Evolutionary conservation across 2,888 invertebrate genomes (phyloP), one percentile per base, ranked within the genome.

Genomic region (Protodeltote pygarga): DNA sequence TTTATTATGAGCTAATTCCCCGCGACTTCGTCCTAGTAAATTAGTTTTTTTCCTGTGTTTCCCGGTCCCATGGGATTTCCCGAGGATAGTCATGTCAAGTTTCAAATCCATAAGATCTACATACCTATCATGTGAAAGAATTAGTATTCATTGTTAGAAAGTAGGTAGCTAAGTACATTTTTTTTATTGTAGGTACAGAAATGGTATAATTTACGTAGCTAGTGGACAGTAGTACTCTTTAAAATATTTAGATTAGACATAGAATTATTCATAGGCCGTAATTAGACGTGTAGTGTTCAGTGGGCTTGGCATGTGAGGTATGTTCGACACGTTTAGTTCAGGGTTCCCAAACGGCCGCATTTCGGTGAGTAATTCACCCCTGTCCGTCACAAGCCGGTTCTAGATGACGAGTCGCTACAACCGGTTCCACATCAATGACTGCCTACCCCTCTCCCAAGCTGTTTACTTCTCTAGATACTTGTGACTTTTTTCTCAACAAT

Each of bases 341-440:
- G 46, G 42, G 77, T 83, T 82, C 77, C 81, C 79, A 71, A 78
- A 77, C 71, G 66, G 54, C 19, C 73, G 58, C 19, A 75, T 81
- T 82, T 79, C 72, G 77, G 79, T 67, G 53, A 57, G 62, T 85
- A 87, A 89, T 89, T 85, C 89, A 89, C 88, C 89, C 87, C 87
- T 69, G 83, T 84, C 84, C 77, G 81, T 83, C 84, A 79, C 71
- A 69, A 84, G 80, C 87, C 85, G 87, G 85, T 87, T 85, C 77
- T 58, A 39, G 62, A 61, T 79, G 79, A 80, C 80, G 79, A 71
- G 73, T 64, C 67, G 58, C 46, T 46, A 28, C 33, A 83, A 90
- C 91, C 90, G 91, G 91, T 91, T 91, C 80, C 79, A 83, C 85
- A 83, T 90, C 89, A 91, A 87, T 91, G 90, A 85, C 87, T 88